Percentiles rank a stretch among this genome's conserved stretches.
Conservation (phyloP, 1,140 invertebrate species). For the Polypedilum vanderplanki region DNA sequence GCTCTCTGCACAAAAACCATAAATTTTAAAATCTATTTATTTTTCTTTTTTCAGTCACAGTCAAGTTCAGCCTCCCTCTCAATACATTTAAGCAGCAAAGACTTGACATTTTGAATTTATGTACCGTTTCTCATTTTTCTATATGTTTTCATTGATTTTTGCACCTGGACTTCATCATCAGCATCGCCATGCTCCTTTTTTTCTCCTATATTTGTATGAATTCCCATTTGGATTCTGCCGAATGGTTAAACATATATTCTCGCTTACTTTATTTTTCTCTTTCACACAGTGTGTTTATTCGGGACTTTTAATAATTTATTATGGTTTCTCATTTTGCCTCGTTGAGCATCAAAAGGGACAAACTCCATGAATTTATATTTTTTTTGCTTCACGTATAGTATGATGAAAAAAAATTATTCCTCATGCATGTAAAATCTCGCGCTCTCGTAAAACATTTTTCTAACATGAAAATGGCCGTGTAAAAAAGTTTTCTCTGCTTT, state of each 20-base stretch:
- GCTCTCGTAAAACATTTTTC: too few relatives aligned
- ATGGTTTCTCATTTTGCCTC: conserved; percentile 17
- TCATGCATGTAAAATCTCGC: too few relatives aligned
- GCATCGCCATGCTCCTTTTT: background rate
- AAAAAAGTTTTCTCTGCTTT: background rate
- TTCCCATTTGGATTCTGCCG: background rate
- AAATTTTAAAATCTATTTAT: background rate
- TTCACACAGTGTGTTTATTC: background rate
- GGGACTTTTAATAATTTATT: conserved; percentile 19
- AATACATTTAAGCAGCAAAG: background rate
- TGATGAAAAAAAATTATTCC: too few relatives aligned
- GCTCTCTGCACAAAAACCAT: background rate
- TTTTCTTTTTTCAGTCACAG: background rate
- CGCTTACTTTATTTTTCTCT: conserved; percentile 1
- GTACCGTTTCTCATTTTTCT: background rate
- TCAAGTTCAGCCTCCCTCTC: conserved; percentile 15
- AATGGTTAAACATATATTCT: conserved; percentile 7
- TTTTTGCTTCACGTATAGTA: background rate
- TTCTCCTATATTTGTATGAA: background rate
- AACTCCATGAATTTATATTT: conserved; percentile 10
- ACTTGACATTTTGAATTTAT: conserved; percentile 4
- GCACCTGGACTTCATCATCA: conserved; percentile 8
- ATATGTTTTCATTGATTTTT: background rate
- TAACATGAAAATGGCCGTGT: conserved; percentile 10
- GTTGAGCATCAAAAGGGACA: conserved; percentile 16